Percentiles rank a stretch among this genome's conserved stretches.
phyloP scores from a whole-genome alignment of 2,888 invertebrate genomes.

The Idaea straminata region DNA sequence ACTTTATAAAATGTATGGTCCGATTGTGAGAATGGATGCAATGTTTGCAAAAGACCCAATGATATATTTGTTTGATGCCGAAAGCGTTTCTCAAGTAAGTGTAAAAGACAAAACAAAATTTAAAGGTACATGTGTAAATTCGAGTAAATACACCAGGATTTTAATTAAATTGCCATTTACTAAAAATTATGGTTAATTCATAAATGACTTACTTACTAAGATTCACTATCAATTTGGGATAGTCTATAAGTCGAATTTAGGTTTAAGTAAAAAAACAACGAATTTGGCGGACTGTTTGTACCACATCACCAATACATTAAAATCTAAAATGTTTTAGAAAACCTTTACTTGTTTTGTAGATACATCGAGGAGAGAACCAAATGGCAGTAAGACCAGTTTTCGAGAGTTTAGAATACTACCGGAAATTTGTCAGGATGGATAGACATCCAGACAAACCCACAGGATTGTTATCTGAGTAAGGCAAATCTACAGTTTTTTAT shows the following conservation, averaged over 20 bases:
- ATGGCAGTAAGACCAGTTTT: constrained; percentile 51
- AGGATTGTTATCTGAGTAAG: constrained; percentile 39
- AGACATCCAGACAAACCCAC: constrained; percentile 18
- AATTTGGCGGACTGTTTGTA: too few species aligned
- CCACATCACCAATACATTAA: not conserved
- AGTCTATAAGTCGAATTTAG: too few species aligned
- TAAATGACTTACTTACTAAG: too few species aligned
- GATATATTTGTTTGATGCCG: constrained; percentile 38
- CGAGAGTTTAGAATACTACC: constrained; percentile 45
- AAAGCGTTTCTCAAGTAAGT: not conserved
- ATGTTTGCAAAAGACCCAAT: constrained; percentile 3
- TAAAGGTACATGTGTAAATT: not conserved
- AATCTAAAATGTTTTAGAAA: not conserved
- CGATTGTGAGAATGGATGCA: constrained; percentile 40
- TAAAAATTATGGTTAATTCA: too few species aligned
- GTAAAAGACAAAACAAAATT: not conserved
- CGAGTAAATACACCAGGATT: too few species aligned
- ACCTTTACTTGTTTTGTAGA: constrained; percentile 30
- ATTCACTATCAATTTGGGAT: too few species aligned
- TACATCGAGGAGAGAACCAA: constrained; percentile 51
- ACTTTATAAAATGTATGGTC: constrained; percentile 45
- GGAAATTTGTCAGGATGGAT: constrained; percentile 27
- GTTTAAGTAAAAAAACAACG: too few species aligned
- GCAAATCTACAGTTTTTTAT: constrained; percentile 5
- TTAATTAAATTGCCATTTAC: too few species aligned